A percentile compares a stretch with the other conserved stretches of the same genome.
phyloP scores from a whole-genome alignment of 2,888 invertebrate species.

The Hoplodrina blanda region DNA sequence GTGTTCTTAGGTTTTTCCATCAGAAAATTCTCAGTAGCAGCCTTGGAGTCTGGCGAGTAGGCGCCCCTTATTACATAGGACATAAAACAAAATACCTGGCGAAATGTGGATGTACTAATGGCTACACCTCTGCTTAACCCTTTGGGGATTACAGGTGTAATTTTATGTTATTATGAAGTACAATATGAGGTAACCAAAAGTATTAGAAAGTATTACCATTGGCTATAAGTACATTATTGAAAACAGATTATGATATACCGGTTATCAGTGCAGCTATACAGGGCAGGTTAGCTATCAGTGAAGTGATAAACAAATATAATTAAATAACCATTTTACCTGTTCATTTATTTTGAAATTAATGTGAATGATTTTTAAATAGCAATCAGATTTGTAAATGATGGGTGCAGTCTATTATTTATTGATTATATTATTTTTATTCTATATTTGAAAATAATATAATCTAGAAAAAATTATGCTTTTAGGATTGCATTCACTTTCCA shows the following conservation, averaged over 20 bases:
- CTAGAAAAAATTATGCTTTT: constrained; percentile 8
- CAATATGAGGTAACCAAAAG: constrained; percentile 3
- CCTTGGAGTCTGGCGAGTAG: too few relatives aligned
- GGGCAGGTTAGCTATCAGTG: constrained; percentile 43
- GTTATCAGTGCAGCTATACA: constrained; percentile 44
- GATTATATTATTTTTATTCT: constrained; percentile 8
- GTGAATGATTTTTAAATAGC: constrained; percentile 30
- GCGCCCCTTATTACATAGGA: too few relatives aligned
- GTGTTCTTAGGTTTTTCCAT: too few relatives aligned
- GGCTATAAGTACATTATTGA: constrained; percentile 39
- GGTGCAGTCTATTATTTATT: constrained; percentile 8
- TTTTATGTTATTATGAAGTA: too few relatives aligned
- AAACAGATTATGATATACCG: constrained; percentile 49
- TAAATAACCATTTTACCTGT: constrained; percentile 39
- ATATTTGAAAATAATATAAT: constrained; percentile 31
- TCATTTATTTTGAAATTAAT: neutral
- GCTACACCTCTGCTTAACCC: too few relatives aligned
- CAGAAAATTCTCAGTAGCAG: too few relatives aligned
- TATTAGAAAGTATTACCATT: constrained; percentile 23
- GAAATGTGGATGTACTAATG: too few relatives aligned
- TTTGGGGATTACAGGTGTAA: too few relatives aligned
- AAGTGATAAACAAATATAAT: constrained; percentile 51
- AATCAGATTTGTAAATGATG: constrained; percentile 27
- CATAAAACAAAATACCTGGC: too few relatives aligned
- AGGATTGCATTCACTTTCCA: neutral